Conservation (phyloP, 2,113 vertebrate genomes). For the Zosterops pallidus region DNA sequence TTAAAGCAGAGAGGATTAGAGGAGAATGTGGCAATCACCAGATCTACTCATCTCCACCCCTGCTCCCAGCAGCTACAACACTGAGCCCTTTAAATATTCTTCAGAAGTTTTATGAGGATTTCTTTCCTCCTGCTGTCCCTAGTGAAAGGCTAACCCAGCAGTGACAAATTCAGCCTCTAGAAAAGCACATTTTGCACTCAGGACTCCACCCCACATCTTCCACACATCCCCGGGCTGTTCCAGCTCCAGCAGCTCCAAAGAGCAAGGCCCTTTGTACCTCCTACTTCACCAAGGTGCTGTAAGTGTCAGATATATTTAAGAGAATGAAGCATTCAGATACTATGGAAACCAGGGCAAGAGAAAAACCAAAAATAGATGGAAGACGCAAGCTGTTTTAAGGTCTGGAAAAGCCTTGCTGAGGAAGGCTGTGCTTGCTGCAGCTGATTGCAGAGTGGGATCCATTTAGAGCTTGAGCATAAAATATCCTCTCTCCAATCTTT, state of each 20-base stretch:
- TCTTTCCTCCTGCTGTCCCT: neutral
- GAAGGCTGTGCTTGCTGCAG: conserved; percentile 12
- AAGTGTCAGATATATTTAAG: conserved; percentile 54
- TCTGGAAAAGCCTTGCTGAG: conserved; percentile 42
- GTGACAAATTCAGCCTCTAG: neutral
- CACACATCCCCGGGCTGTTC: neutral
- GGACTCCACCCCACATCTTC: neutral
- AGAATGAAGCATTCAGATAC: conserved; percentile 43
- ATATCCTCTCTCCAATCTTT: neutral
- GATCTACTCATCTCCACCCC: neutral
- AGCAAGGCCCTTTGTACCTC: conserved; percentile 4
- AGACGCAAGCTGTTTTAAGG: conserved; percentile 39
- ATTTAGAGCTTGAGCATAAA: conserved; percentile 14
- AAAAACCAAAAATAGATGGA: conserved; percentile 51
- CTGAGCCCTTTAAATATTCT: neutral
- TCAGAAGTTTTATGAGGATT: neutral
- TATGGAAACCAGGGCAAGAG: conserved; percentile 65
- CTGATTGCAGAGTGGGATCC: conserved; percentile 16
- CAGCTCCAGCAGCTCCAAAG: neutral
- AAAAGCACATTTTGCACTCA: neutral
- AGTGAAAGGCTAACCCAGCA: neutral
- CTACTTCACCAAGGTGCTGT: conserved; percentile 47
- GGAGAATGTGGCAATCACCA: neutral
- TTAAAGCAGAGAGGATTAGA: neutral
- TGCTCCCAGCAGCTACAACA: neutral